phyloP scores from a whole-genome alignment of 2,888 invertebrate species.

The Cyrtodaria siliqua region DNA sequence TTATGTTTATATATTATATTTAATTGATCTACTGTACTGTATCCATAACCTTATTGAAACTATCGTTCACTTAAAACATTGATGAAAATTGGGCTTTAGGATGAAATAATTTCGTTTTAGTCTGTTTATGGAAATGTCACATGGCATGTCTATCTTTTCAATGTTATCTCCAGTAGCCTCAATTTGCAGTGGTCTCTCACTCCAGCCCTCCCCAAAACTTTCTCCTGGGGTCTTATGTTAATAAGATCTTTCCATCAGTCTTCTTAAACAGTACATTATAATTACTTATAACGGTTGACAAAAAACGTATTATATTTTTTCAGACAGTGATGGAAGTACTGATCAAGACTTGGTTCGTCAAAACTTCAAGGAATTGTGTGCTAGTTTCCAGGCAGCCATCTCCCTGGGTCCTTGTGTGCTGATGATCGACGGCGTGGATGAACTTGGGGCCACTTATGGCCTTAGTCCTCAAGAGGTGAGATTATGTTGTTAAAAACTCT shows the following conservation, averaged over 20 bases:
- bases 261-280: neutral
- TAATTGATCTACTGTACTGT: no score
- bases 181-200: no score
- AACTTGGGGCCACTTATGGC: conserved; percentile 72
- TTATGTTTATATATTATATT: no score
- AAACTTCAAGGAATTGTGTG: conserved; percentile 75
- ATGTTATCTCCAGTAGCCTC: no score
- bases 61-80: no score
- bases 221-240: neutral
- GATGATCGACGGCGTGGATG: conserved; percentile 83
- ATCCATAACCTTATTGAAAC: no score
- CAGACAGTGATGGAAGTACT: conserved; percentile 32
- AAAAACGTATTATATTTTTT: neutral
- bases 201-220: no score
- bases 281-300: neutral
- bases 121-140: no score
- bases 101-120: no score
- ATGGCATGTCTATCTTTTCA: no score
- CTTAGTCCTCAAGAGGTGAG: conserved; percentile 75
- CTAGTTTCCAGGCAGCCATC: conserved; percentile 80
- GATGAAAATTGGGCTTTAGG: no score
- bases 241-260: neutral
- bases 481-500: no score
- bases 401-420: conserved; percentile 82
- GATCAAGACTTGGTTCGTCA: conserved; percentile 42